phyloP scores from a whole-genome alignment of 2,888 invertebrate species.

The Cyclophora punctaria region DNA sequence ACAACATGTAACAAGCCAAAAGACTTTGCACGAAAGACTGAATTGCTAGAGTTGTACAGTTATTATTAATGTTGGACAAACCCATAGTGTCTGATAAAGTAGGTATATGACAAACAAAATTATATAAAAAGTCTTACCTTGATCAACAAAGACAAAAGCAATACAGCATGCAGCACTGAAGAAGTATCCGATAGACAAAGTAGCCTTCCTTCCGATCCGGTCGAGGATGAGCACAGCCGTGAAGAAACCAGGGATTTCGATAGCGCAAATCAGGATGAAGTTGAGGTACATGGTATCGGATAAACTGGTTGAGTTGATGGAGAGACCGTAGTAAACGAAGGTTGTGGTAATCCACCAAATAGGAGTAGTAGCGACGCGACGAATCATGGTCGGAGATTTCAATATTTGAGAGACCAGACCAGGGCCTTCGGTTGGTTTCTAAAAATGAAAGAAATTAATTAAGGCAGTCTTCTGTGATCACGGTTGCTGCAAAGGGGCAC shows the following conservation, averaged over 20 bases:
- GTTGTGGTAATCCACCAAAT: conserved; percentile 87
- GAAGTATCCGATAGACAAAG: conserved; percentile 74
- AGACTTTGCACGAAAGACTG: neutral
- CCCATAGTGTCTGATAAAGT: too few species aligned
- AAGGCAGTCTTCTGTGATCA: too few species aligned
- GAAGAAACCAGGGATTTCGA: conserved; percentile 83
- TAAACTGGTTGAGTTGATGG: conserved; percentile 83
- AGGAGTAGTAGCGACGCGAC: conserved; percentile 78
- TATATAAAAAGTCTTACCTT: conserved; percentile 44
- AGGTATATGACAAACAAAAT: too few species aligned
- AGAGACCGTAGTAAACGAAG: conserved; percentile 86
- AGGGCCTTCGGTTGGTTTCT: conserved; percentile 16
- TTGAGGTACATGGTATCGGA: conserved; percentile 84
- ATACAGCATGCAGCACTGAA: conserved; percentile 71
- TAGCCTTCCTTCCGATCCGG: conserved; percentile 76
- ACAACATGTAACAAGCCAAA: neutral
- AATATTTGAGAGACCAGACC: conserved; percentile 49
- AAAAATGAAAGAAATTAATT: neutral
- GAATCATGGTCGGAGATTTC: conserved; percentile 65
- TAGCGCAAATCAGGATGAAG: conserved; percentile 77
- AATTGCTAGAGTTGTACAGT: neutral
- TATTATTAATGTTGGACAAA: neutral
- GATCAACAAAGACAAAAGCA: conserved; percentile 64
- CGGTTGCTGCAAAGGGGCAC: too few species aligned
- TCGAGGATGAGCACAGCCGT: conserved; percentile 77